Conservation (phyloP, 2,797 vertebrate genomes). For the Coregonus suidteri region DNA sequence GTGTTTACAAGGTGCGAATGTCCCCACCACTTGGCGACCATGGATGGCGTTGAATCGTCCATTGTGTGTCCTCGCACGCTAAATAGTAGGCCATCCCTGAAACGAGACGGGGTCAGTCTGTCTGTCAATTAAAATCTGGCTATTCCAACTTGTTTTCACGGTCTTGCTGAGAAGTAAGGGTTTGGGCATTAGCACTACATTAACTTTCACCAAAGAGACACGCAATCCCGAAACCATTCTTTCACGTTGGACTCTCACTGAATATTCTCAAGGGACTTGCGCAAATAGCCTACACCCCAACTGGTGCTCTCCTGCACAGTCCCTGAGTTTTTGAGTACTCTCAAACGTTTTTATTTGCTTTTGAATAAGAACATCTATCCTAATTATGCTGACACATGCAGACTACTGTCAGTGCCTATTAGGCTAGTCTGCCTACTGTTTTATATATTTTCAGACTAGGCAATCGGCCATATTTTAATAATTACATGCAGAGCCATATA, state of each 20-base stretch:
- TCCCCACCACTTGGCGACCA: slow-evolving; percentile 59
- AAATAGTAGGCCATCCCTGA: slow-evolving; percentile 51
- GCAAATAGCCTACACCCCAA: slow-evolving; percentile 11
- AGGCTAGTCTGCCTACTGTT: not conserved
- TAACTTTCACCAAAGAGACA: slow-evolving; percentile 65
- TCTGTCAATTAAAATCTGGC: slow-evolving; percentile 19
- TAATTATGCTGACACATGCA: not conserved
- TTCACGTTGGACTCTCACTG: slow-evolving; percentile 25
- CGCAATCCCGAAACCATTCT: slow-evolving; percentile 64
- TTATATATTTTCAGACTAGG: not conserved
- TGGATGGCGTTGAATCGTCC: slow-evolving; percentile 61
- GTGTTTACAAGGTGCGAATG: slow-evolving; percentile 64
- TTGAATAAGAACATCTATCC: not conserved
- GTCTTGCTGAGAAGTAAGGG: slow-evolving; percentile 74
- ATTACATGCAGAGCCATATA: not conserved
- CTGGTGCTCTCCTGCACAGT: slow-evolving; percentile 2
- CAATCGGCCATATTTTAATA: not conserved
- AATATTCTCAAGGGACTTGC: not conserved
- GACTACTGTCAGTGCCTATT: not conserved
- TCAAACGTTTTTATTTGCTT: not conserved
- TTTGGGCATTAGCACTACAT: slow-evolving; percentile 72
- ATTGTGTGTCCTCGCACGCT: slow-evolving; percentile 62
- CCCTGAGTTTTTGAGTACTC: not conserved
- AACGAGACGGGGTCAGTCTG: slow-evolving; percentile 46
- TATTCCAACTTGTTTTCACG: slow-evolving; percentile 83